Percentiles rank a stretch among this genome's conserved stretches.
Evolutionary conservation across 2,113 vertebrate genomes (phyloP).

Genomic region (Capreolus pygargus): DNA sequence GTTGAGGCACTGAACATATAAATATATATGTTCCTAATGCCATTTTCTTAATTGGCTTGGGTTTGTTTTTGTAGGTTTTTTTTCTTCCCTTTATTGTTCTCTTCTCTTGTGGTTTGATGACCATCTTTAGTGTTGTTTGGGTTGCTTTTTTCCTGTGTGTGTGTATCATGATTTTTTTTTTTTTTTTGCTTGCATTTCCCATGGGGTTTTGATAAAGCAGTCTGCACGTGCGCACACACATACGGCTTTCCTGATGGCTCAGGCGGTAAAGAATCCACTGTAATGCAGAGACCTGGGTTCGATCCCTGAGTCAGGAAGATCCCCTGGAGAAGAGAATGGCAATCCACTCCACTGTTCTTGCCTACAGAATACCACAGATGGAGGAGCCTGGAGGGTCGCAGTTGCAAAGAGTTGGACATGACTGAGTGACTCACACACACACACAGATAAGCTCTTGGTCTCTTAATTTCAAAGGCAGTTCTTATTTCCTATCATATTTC

Average conservation of each 20-base stretch:
- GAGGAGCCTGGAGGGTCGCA: not conserved
- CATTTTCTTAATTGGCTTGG: not conserved
- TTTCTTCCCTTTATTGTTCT: not conserved
- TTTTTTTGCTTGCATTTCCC: not conserved
- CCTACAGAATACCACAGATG: not conserved
- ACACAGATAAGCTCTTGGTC: not conserved
- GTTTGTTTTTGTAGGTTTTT: not conserved
- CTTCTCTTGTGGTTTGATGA: not conserved
- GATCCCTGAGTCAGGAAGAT: not conserved
- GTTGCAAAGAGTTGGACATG: not conserved
- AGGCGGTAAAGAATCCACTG: not conserved
- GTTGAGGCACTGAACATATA: not conserved
- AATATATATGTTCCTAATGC: not conserved
- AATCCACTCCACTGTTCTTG: not conserved
- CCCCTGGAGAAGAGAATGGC: not conserved
- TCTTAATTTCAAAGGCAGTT: not conserved
- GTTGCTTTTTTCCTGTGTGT: not conserved
- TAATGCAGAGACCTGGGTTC: not conserved
- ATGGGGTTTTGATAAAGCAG: not conserved
- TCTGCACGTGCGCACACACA: accelerated
- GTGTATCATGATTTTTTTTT: not conserved
- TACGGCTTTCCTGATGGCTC: not conserved
- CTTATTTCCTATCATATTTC: not conserved
- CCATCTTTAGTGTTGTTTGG: not conserved
- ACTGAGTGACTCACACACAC: not conserved